Conservation (phyloP, 30 jellyfish, hydroid and myxozoan species). For the Aurelia sp. region DNA sequence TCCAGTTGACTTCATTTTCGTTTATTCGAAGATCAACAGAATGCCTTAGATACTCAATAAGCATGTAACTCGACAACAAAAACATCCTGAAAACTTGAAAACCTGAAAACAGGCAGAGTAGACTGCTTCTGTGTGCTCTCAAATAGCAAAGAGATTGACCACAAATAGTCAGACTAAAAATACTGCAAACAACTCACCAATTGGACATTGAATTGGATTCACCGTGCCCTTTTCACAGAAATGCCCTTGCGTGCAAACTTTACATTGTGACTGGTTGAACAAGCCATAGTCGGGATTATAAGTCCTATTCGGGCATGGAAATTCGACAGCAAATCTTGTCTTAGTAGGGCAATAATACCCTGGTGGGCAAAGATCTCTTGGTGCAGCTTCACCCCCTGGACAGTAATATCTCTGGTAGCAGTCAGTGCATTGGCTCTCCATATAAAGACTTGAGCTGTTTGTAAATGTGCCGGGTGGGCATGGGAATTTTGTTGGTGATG, state of each 20-base stretch:
- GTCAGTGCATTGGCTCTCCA: conserved; percentile 88
- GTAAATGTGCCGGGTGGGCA: conserved; percentile 99
- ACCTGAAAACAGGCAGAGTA: too few relatives aligned
- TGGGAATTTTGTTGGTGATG: conserved; percentile 92
- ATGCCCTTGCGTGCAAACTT: conserved; percentile 88
- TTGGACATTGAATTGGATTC: conserved; percentile 87
- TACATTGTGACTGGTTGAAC: conserved; percentile 65
- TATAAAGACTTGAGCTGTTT: conserved; percentile 71
- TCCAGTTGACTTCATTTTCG: too few relatives aligned
- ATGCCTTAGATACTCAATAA: too few relatives aligned
- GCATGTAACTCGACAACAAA: too few relatives aligned
- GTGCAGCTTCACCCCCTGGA: conserved; percentile 96
- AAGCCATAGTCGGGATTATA: conserved; percentile 85
- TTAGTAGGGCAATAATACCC: conserved; percentile 88
- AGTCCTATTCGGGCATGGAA: conserved; percentile 93
- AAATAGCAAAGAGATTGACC: background rate
- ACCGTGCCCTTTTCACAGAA: conserved; percentile 98
- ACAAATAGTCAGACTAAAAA: background rate
- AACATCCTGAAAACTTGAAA: too few relatives aligned
- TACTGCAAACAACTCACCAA: conserved; percentile 48
- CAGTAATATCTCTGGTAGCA: conserved; percentile 90
- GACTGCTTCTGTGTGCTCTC: too few relatives aligned
- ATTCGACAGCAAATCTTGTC: conserved; percentile 92
- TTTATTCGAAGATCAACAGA: too few relatives aligned
- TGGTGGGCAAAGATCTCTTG: conserved; percentile 91